phyloP scores from a whole-genome alignment of 2,888 invertebrate species.

The Glyphotaelius pellucidus region DNA sequence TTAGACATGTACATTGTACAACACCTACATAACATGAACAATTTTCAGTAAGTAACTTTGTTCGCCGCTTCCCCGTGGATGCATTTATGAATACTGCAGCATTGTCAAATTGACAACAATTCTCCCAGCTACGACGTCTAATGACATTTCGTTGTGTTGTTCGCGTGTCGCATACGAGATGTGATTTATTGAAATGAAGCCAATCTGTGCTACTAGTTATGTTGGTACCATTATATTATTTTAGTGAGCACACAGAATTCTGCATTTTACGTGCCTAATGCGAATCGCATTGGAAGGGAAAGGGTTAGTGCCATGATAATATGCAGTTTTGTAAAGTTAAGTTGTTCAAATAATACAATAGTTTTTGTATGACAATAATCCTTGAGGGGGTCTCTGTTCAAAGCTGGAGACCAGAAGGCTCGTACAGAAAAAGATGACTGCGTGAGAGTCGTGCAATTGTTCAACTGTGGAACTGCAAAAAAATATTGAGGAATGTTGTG shows the following conservation, averaged over 20 bases:
- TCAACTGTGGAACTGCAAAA: no score
- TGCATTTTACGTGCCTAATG: neutral
- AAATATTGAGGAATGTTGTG: no score
- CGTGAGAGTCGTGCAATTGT: no score
- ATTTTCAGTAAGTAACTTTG: neutral
- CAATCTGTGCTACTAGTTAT: constrained; percentile 19
- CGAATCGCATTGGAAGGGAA: neutral
- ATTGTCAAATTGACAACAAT: constrained; percentile 24
- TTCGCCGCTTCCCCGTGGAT: neutral
- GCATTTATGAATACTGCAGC: constrained; percentile 22
- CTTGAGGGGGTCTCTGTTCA: no score
- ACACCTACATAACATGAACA: no score
- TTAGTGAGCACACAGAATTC: neutral
- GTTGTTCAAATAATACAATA: neutral
- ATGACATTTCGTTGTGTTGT: neutral
- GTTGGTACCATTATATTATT: neutral
- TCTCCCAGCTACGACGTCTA: neutral
- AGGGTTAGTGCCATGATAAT: neutral
- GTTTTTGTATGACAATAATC: no score
- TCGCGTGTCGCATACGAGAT: constrained; percentile 15
- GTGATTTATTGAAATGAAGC: constrained; percentile 53
- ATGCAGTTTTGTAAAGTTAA: neutral
- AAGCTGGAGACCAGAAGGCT: no score
- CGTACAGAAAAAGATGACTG: no score
- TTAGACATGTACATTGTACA: no score